Base-by-base conservation (phyloP, 2,888 invertebrate species). In the Chrysolina americana region DNA sequence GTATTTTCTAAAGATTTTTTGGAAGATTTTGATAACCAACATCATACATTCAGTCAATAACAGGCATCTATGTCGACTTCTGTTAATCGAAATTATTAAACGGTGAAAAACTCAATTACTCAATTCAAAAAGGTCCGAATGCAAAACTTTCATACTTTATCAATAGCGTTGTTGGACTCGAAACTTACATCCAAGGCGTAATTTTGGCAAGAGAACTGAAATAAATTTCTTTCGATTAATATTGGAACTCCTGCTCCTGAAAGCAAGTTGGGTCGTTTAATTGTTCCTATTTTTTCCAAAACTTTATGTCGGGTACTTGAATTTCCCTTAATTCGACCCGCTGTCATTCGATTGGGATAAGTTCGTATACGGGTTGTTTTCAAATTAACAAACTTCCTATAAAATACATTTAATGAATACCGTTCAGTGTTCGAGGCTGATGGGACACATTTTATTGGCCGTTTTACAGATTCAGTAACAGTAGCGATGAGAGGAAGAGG, bases 161-260 rank as follows among this genome's bases (percentile, higher is more conserved):
- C 59, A 59, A 23, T 59, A 23, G 59, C 59, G 6, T 36, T n/a
- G 59, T 59, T 36, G 6, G 23, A 65, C 41, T 47, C 48, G 47
- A n/a, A 8, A 59, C 23, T 70, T 77, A 76, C 76, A 77, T 80
- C 80, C 80, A 78, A 81, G 79, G 75, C 80, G 77, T 81, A 80
- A 69, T 70, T 79, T 76, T 76, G 56, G 76, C 76, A 74, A 81
- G 72, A 65, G 71, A 71, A 64, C 66, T 72, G 73, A 75, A 79
- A 80, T 81, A 80, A 82, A 81, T 82, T 71, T 65, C 74, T 68
- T 47, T 73, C 79, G 76, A 82, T 82, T 82, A 80, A 82, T 82
- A 79, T 80, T 76, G 82, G 76, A 76, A 79, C 81, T 78, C 77
- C 76, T 82, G 82, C 75, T 69, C 73, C 56, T 80, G 80, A 81